Evolutionary conservation across 2,888 invertebrate species (phyloP).

Genomic region (Anthrax anthrax): DNA sequence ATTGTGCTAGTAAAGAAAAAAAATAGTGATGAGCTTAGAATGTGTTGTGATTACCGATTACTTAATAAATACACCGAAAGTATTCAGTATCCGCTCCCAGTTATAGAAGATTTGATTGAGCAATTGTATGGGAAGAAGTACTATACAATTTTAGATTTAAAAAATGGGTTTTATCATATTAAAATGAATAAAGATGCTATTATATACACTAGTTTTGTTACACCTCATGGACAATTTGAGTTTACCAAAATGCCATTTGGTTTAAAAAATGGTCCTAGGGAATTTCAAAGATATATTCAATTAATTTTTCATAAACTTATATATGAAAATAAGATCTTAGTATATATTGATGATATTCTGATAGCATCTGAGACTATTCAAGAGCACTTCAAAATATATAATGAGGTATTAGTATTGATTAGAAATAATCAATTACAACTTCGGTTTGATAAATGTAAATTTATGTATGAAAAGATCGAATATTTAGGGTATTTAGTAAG

Average conservation of each 20-base stretch:
- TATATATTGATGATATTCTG: conserved; percentile 17
- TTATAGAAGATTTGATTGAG: conserved; percentile 4
- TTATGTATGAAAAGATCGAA: conserved; percentile 1
- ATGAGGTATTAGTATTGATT: too few species aligned
- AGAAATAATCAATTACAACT: background rate
- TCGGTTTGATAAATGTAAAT: conserved; percentile 2
- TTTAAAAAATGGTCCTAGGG: conserved; percentile 9
- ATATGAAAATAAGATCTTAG: conserved; percentile 4
- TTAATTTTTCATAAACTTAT: conserved; percentile 9
- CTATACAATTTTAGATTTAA: conserved; percentile 11
- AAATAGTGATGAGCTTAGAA: background rate
- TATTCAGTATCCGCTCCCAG: conserved; percentile 1
- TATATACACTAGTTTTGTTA: conserved; percentile 12
- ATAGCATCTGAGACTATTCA: conserved; percentile 7
- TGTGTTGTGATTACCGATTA: conserved; percentile 5
- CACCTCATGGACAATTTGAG: conserved; percentile 12
- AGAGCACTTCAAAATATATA: too few species aligned
- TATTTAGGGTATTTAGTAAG: conserved; percentile 1
- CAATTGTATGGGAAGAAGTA: conserved; percentile 7
- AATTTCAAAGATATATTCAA: conserved; percentile 12
- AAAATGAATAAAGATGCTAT: conserved; percentile 7
- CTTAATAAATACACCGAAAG: conserved; percentile 4
- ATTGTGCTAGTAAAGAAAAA: conserved; percentile 6
- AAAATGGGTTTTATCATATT: conserved; percentile 12
- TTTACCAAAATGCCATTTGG: conserved; percentile 11